phyloP scores from a whole-genome alignment of 2,113 vertebrate genomes.

The Poecilia latipinna region DNA sequence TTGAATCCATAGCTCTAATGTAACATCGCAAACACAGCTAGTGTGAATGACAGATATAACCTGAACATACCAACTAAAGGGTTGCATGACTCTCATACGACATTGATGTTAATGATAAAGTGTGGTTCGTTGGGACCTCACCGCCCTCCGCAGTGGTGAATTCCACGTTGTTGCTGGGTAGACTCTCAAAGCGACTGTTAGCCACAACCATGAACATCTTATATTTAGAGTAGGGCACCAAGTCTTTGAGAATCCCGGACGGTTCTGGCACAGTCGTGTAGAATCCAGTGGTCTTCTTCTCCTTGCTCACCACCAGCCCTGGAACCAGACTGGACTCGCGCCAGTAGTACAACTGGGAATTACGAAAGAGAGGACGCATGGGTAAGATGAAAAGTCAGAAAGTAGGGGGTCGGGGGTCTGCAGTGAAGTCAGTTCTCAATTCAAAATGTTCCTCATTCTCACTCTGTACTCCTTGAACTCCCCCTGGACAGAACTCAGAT shows the following conservation, averaged over 20 bases:
- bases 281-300: constrained; percentile 89
- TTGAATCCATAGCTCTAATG: too few species aligned
- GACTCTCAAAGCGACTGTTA: constrained; percentile 89
- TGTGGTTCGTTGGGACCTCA: constrained; percentile 59
- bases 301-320: constrained; percentile 86
- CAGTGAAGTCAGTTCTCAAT: neutral
- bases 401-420: too few species aligned
- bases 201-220: constrained; percentile 95
- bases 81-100: neutral
- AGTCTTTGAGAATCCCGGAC: constrained; percentile 84
- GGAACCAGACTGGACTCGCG: constrained; percentile 92
- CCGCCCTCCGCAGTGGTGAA: constrained; percentile 94
- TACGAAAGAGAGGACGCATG: neutral
- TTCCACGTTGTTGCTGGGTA: constrained; percentile 87
- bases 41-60: too few species aligned
- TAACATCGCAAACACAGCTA: too few species aligned
- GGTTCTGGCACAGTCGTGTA: constrained; percentile 79
- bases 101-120: too few species aligned
- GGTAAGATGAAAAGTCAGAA: neutral
- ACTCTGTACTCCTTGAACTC: constrained; percentile 96
- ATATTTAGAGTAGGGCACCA: constrained; percentile 93
- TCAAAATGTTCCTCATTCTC: constrained; percentile 62
- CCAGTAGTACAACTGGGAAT: constrained; percentile 92
- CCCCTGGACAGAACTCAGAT: constrained; percentile 87
- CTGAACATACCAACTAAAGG: too few species aligned